Evolutionary conservation across 2,797 vertebrate species (phyloP), one percentile per base, ranked within the genome.

Genomic region (Coregonus suidteri): DNA sequence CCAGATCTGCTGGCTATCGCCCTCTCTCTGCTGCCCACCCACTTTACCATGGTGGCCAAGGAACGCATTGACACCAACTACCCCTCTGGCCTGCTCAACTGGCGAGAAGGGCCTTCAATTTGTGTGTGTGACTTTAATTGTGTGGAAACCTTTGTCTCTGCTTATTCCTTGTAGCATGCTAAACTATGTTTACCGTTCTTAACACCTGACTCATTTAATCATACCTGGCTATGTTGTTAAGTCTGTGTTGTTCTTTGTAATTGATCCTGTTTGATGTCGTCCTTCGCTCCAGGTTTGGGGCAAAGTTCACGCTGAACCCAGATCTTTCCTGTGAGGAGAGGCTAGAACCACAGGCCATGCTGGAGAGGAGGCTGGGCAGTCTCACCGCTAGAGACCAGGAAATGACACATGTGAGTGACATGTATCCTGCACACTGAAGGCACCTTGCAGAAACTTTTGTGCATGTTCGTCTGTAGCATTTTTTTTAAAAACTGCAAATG

Each of bases 1-100:
- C 94, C 95, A 0, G 96, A 98, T 82, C 93, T 99, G 73, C 89
- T 94, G 14, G 98, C 97, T 6, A 68, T 99, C 11, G 94, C 94
- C 62, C 91, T 99, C 59, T 99, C 98, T 0, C 83, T 99, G 71
- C 66, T 99, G 85, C 98, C 98, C 0, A 0, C 68, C 4, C 94
- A 84, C 84, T 97, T 96, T 53, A 90, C 92, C 74, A 86, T 69
- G 52, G 93, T 95, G 6, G 67, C 90, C 0, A 88, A 92, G 64
- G 83, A 88, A 47, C 84, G 91, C 16, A 86, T 95, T 13, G 94
- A 96, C 77, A 75, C 91, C 15, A 75, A 76, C 64, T 96, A 92
- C 85, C 90, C 99, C 80, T 95, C 94, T 54, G 94, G 93, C 75
- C 88, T 99, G 77, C 92, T 96, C 77, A 97, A 95, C 87, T 99